A percentile compares a stretch with the other conserved stretches of the same genome.
Conservation (phyloP, 2,797 vertebrate genomes). For the Morelia viridis region DNA sequence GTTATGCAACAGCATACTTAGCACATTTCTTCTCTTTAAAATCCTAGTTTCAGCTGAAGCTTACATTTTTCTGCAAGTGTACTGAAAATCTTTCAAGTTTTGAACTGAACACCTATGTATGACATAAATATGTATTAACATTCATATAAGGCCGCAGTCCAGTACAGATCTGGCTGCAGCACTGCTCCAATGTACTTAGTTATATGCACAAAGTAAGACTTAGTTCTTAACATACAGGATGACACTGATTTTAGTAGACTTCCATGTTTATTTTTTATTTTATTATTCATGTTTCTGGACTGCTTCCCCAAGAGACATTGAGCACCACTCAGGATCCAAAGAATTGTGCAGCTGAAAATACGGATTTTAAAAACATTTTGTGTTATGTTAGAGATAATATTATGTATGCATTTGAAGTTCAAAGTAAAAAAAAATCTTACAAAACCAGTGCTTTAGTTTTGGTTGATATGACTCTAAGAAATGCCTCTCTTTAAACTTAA, state of each 20-base stretch:
- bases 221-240: neutral
- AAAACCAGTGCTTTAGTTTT: neutral
- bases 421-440: neutral
- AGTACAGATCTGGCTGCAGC: neutral
- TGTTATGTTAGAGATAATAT: neutral
- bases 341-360: neutral
- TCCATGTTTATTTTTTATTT: neutral
- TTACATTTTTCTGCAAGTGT: neutral
- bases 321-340: neutral
- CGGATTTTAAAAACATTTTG: neutral
- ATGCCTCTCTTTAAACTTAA: neutral
- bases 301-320: neutral
- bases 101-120: neutral
- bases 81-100: neutral
- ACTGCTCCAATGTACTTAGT: neutral
- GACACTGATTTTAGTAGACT: neutral
- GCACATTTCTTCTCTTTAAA: neutral
- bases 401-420: neutral
- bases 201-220: neutral
- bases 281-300: neutral
- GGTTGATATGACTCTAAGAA: neutral
- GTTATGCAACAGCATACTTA: slow-evolving; percentile 20
- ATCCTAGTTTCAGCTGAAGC: neutral
- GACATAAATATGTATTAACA: neutral
- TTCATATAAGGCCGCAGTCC: neutral